Base-by-base conservation (phyloP, 2,888 invertebrate species). In the Periphyllus acericola region DNA sequence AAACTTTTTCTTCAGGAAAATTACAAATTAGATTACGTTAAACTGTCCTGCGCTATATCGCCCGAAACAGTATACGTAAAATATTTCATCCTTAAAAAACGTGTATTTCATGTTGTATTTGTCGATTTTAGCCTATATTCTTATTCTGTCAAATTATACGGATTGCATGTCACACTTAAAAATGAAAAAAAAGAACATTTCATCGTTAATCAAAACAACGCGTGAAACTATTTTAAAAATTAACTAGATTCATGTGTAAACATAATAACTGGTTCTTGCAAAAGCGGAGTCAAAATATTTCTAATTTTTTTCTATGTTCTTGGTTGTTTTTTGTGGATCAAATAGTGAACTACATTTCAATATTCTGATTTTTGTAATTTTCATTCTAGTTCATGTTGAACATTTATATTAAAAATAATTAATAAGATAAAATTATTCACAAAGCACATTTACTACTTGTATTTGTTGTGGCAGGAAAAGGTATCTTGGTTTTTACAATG, bases 261-360 rank as follows among this genome's bases (percentile, higher is more conserved):
- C 29, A 76, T 46, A 46, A 76, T 40, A 76, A 76, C 76, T 46
- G 76, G 46, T 46, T 46, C 6, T 76, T 76, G 19, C 46, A 29
- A 29, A 76, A 19, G 0, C 8, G 29, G n/a, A n/a, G 76, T 76
- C 19, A 76, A 29, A 9, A 76, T 46, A 29, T 76, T 46, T 46
- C 46, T 29, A 29, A 76, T 76, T 29, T 74, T 74, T 29, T 76
- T n/a, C n/a, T n/a, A 29, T 46, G 8, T 46, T 46, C 75, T 29
- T 46, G 75, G 40, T 75, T 75, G n/a, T 29, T 46, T 46, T 46
- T 76, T 46, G 17, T 46, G 21, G 17, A 46, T 29, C 29, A 46
- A 17, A 75, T 17, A 75, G n/a, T 76, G 46, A 17, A 5, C 6
- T 46, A 14, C 5, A 46, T 36, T 76, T n/a, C 29, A 29, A 19